Base-by-base conservation (phyloP, 2,797 vertebrate genomes). In the Babyrousa celebensis region DNA sequence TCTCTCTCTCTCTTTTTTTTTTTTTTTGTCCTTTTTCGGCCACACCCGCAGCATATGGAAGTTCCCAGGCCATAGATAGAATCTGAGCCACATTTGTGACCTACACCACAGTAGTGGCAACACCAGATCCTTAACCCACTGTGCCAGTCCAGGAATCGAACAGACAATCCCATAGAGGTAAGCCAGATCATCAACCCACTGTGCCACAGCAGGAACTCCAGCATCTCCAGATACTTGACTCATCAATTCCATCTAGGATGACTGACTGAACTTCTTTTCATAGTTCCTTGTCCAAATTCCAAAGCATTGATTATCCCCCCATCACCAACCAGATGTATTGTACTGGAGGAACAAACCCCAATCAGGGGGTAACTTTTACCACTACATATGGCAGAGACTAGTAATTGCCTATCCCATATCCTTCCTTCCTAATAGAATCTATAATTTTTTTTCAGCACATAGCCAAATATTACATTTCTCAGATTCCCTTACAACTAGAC, bases 231-330 rank as follows among this genome's bases (percentile, higher is more conserved):
- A 17, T 82, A 67, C 52, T 78, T 90, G 20, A n/a, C 40, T 67
- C 17, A 43, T 18, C 43, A 62, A 4, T 63, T 32, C 27, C 54
- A 27, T 48, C 20, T 36, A 23, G 40, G 29, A 62, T 40, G 23
- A 54, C 52, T 43, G 56, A 68, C 72, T 17, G 7, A 62, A 60
- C 4, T 52, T 80, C 27, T 89, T 92, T n/a, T 90, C 54, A 12
- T 36, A 75, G 80, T 89, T 93, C 32, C 52, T 56, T 56, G 12
- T 71, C 52, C 56, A 63, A 48, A 62, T 92, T 91, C 58, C 58
- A 88, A 32, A 78, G 72, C 43, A 60, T 10, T 60, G 43, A 52
- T 48, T 58, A 56, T 15, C 29, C 16, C 23, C 4, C 8, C 17
- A 36, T 32, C 12, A 6, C 25, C 48, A 2, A 48, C 17, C 10